Percentiles rank a stretch among this genome's conserved stretches.
Conservation (phyloP, 2,797 vertebrate species). For the Varecia variegata region DNA sequence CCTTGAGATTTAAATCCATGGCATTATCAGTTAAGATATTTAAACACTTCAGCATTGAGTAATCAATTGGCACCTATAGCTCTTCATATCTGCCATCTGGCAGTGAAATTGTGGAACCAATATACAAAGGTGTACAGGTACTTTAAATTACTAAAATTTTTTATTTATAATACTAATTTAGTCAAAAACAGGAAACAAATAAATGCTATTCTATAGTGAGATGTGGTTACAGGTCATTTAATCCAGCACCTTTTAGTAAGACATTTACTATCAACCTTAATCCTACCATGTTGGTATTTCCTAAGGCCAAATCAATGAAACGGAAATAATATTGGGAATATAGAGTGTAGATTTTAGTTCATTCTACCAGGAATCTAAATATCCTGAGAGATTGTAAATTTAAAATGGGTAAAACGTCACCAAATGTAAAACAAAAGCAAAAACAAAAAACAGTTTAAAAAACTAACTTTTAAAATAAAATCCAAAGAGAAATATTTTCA, state of each 20-base stretch:
- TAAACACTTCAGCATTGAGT: background rate
- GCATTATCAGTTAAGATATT: background rate
- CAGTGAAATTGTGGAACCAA: background rate
- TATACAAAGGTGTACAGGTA: background rate
- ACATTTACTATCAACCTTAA: background rate
- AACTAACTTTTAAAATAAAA: slow-evolving; percentile 12
- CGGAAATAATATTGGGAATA: background rate
- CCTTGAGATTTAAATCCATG: slow-evolving; percentile 19
- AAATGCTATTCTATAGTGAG: background rate
- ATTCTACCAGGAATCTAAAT: background rate
- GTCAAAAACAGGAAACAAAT: background rate
- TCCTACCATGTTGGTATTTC: background rate
- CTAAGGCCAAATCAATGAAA: background rate
- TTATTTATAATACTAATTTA: background rate
- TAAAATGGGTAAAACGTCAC: slow-evolving; percentile 16
- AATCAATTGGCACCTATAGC: background rate
- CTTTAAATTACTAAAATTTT: background rate
- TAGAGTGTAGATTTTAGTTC: background rate
- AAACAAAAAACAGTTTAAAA: background rate
- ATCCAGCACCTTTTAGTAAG: background rate
- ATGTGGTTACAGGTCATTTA: background rate
- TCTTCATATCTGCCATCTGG: background rate
- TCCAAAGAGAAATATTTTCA: background rate
- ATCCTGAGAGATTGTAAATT: background rate
- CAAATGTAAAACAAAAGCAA: background rate